Evolutionary conservation across 2,113 vertebrate species (phyloP), one percentile per base, ranked within the genome.

Genomic region (Sigmodon hispidus): DNA sequence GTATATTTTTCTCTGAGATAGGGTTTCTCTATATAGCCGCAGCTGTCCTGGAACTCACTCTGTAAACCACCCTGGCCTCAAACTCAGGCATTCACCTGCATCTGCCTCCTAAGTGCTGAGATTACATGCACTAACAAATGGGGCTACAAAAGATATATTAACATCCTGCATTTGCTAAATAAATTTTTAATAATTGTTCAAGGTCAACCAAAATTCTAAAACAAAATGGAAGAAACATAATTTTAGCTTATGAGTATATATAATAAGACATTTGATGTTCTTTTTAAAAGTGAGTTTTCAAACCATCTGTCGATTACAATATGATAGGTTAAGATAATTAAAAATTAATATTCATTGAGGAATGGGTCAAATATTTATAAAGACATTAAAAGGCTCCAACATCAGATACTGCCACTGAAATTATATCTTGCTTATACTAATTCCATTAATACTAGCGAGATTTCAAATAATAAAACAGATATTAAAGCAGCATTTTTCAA

Each of bases 401-500:
- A 70, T 29, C 70, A 26, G 40, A 89, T 57, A 89, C 2, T 75
- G 6, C 72, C 26, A 65, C 15, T 77, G n/a, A 73, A 90, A 70
- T 50, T 48, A 69, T 31, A 52, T 61, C 63, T 91, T 63, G 59
- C 43, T 91, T 65, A 19, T 40, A 76, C 45, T 43, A 15, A 69
- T 95, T 75, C 26, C 69, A 87, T 5, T 83, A 67, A 48, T 34
- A 92, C 45, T 70, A 59, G 79, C 45, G 73, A 72, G 63, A 31
- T 83, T 88, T 61, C 26, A 50, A 84, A 67, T 34, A 89, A 67
- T 73, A 95, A 87, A 67, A 79, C 1, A 77, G 6, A 48, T 83
- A 92, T 43, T 92, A 79, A 91, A 52, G 63, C 4, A 95, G 31
- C 12, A 84, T 88, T 95, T 75, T 95, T 91, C 63, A 50, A 96